These are phyloP conservation scores for Heliconius cydno DNA, from an alignment of 2,888 invertebrate genomes.

Conservation along the genomic window DNA sequence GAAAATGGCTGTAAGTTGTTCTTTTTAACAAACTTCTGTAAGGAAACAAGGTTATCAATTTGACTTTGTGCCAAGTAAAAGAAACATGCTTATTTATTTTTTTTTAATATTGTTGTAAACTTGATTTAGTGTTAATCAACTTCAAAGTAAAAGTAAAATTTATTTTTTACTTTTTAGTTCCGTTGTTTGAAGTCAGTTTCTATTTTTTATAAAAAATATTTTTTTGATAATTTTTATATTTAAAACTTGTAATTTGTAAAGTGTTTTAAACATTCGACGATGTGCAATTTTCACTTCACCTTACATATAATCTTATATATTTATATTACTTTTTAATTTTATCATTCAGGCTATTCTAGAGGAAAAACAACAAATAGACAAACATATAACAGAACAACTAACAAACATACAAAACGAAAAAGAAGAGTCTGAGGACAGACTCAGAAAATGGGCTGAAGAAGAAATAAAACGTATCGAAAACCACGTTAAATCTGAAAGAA, in stretches of 20 bases:
- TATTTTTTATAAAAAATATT: background rate
- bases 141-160: too few species aligned
- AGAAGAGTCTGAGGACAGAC: slow-evolving; percentile 49
- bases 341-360: slow-evolving; percentile 45
- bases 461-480: slow-evolving; percentile 61
- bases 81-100: too few species aligned
- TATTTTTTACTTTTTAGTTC: too few species aligned
- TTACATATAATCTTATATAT: background rate
- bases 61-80: too few species aligned
- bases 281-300: too few species aligned
- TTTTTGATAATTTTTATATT: background rate
- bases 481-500: slow-evolving; percentile 54
- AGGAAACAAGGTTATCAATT: too few species aligned
- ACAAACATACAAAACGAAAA: slow-evolving; percentile 59
- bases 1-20: background rate
- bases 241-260: background rate
- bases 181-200: too few species aligned
- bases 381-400: slow-evolving; percentile 55
- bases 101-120: too few species aligned
- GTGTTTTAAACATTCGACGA: too few species aligned
- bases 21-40: too few species aligned
- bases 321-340: slow-evolving; percentile 6
- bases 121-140: too few species aligned
- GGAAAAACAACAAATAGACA: slow-evolving; percentile 49
- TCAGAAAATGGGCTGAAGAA: slow-evolving; percentile 59